Evolutionary conservation across 2,113 vertebrate species (phyloP).

Genomic region (Puntigrus tetrazona): DNA sequence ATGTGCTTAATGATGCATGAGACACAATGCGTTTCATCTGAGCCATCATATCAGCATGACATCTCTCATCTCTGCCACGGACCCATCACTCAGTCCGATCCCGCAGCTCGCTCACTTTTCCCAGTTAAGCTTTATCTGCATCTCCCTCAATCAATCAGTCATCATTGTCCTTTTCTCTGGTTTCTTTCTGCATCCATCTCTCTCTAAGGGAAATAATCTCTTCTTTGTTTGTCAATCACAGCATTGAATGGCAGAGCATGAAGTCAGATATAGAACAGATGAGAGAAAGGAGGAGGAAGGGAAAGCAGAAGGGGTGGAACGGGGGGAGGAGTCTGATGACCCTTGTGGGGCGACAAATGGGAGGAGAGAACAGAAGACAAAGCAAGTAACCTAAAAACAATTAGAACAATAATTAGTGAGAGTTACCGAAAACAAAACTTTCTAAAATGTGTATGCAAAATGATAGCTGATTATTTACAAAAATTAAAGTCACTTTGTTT

Average conservation of each 20-base stretch:
- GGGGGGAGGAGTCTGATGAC: not conserved
- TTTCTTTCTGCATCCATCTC: not conserved
- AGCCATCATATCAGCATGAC: slow-evolving; percentile 31
- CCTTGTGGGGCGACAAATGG: not conserved
- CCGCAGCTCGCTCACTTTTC: not conserved
- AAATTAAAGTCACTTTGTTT: not conserved
- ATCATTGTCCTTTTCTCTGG: slow-evolving; percentile 11
- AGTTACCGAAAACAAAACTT: slow-evolving; percentile 12
- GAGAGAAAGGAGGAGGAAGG: not conserved
- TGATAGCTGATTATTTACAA: not conserved
- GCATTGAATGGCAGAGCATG: not conserved
- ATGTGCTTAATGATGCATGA: slow-evolving; percentile 35
- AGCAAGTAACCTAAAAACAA: slow-evolving; percentile 33
- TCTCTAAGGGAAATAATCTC: slow-evolving; percentile 1
- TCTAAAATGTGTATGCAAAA: not conserved
- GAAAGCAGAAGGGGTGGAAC: not conserved
- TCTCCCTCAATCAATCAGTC: not conserved
- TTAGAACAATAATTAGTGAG: slow-evolving; percentile 44
- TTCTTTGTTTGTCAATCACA: slow-evolving; percentile 18
- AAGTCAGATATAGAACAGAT: slow-evolving; percentile 20
- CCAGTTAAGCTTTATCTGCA: not conserved
- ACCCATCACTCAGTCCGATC: slow-evolving; percentile 1
- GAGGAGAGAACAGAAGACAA: slow-evolving; percentile 12
- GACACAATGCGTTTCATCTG: slow-evolving; percentile 17
- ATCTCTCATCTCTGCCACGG: slow-evolving; percentile 23